Conservation (phyloP, 2,113 vertebrate species). For the Psittacus erithacus region DNA sequence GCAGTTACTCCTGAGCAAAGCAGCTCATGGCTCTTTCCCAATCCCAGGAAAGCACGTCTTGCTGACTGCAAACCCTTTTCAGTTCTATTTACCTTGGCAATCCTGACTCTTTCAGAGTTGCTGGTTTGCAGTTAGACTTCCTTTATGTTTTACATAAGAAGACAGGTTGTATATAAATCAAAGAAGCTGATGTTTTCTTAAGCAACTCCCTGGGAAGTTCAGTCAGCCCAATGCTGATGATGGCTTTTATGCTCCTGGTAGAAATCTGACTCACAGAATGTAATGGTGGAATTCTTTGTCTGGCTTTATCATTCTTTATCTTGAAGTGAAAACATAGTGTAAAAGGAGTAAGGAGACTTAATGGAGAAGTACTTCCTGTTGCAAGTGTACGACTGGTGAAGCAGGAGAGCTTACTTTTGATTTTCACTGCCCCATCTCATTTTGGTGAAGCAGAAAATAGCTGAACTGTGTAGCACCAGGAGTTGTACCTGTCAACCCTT, state of each 20-base stretch:
- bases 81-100: background rate
- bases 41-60: background rate
- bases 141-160: background rate
- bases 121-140: background rate
- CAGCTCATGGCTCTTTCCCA: background rate
- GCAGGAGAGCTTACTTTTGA: background rate
- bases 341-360: background rate
- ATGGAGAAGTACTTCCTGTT: background rate
- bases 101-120: background rate
- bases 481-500: background rate
- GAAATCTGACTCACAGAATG: background rate
- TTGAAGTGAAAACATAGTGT: background rate
- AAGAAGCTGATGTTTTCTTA: background rate
- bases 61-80: background rate
- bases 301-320: background rate
- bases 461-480: background rate
- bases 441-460: background rate
- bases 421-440: background rate
- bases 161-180: background rate
- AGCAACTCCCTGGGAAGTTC: background rate
- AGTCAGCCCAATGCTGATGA: background rate
- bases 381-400: background rate
- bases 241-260: background rate
- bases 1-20: background rate
- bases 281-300: background rate